These are phyloP conservation scores for Desmodus rotundus DNA, from an alignment of 2,113 vertebrate species.

Conservation along the genomic window DNA sequence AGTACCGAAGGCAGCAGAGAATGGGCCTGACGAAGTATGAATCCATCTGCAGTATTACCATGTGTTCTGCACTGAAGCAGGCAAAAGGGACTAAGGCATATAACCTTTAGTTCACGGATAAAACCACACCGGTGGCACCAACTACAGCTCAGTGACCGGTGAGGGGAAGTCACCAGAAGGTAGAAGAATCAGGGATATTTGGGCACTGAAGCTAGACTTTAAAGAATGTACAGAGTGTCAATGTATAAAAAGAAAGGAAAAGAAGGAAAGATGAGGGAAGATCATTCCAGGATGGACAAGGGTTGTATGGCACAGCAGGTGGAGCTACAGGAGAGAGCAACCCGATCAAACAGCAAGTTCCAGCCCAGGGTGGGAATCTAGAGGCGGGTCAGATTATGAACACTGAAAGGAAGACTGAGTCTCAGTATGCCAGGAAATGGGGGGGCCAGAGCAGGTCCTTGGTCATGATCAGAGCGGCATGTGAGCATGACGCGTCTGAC, in stretches of 20 bases:
- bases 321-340: neutral
- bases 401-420: neutral
- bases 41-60: neutral
- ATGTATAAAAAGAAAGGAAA: neutral
- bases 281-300: neutral
- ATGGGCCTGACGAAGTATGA: neutral
- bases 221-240: neutral
- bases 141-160: neutral
- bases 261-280: neutral
- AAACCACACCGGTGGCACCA: neutral
- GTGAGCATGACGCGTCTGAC: neutral
- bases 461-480: neutral
- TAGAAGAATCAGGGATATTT: neutral
- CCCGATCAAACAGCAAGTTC: neutral
- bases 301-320: neutral
- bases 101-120: neutral
- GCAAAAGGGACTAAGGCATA: neutral
- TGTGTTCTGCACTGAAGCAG: neutral
- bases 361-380: neutral
- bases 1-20: neutral
- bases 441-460: neutral
- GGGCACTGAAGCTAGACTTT: neutral
- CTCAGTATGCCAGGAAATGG: neutral
- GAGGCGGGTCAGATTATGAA: neutral
- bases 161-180: neutral